Conservation (phyloP, 2,113 vertebrate species). For the Lepisosteus oculatus region DNA sequence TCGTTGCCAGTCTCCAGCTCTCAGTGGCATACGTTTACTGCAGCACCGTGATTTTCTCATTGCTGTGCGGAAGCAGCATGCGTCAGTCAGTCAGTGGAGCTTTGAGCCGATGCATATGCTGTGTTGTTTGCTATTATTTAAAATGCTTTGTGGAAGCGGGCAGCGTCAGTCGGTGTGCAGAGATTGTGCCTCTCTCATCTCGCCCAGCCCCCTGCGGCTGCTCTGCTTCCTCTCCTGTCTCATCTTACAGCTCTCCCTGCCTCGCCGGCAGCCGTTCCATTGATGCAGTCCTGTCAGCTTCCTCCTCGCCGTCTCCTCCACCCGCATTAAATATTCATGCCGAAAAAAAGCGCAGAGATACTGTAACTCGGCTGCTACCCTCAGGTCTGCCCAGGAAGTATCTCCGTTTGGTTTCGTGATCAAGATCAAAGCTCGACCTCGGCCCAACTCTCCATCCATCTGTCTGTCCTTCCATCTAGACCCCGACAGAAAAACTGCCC, state of each 20-base stretch:
- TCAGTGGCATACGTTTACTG: no score
- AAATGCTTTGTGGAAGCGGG: no score
- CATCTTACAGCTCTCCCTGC: conserved; percentile 53
- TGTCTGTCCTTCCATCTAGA: no score
- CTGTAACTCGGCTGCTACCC: conserved; percentile 26
- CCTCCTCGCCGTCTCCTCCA: conserved; percentile 49
- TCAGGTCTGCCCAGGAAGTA: conserved; percentile 37
- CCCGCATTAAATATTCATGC: conserved; percentile 67
- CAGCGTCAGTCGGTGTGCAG: no score
- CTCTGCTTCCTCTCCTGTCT: conserved; percentile 51
- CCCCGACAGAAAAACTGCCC: no score
- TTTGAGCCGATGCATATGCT: no score
- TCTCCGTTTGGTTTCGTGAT: conserved; percentile 6
- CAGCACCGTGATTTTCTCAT: no score
- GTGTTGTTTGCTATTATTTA: no score
- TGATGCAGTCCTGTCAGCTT: conserved; percentile 57
- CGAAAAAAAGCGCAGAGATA: conserved; percentile 44
- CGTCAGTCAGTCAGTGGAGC: no score
- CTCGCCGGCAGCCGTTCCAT: conserved; percentile 26
- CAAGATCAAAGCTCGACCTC: neutral
- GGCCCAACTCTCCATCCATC: neutral
- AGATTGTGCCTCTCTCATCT: conserved; percentile 7
- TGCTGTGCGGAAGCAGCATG: no score
- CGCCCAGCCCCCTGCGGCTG: conserved; percentile 33
- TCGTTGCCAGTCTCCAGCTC: no score